Percentiles rank a stretch among this genome's conserved stretches.
Conservation (phyloP, 1,140 invertebrate genomes). For the Uloborus diversus region DNA sequence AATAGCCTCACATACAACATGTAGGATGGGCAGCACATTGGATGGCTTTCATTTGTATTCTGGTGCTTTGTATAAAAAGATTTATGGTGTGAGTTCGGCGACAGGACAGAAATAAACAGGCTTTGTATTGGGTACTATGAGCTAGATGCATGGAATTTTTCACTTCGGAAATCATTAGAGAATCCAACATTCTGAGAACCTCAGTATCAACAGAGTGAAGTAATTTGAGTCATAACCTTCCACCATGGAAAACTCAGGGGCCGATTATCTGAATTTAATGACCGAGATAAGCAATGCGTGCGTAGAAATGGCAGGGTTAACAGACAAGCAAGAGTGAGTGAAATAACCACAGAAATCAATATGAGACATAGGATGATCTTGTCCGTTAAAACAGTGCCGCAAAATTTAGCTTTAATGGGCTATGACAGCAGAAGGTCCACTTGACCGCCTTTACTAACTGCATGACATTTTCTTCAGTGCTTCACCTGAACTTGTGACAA, state of each 20-base stretch:
- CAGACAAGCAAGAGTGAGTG: background rate
- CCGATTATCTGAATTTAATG: too few species aligned
- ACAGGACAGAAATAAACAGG: background rate
- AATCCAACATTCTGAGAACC: background rate
- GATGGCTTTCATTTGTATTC: background rate
- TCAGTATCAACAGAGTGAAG: background rate
- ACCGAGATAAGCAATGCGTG: background rate
- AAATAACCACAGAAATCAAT: background rate
- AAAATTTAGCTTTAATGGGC: too few species aligned
- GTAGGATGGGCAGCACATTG: background rate
- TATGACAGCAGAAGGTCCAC: too few species aligned
- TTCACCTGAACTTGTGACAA: too few species aligned
- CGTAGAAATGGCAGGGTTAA: background rate
- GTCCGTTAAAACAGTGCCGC: background rate
- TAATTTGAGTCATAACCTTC: background rate
- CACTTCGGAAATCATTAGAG: background rate
- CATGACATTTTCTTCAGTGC: too few species aligned
- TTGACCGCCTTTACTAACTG: too few species aligned
- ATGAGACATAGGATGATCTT: background rate
- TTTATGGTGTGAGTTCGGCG: background rate
- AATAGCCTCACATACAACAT: background rate
- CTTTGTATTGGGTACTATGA: background rate
- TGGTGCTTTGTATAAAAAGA: background rate
- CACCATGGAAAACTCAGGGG: background rate
- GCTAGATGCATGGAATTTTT: background rate